Evolutionary conservation across 2,888 invertebrate genomes (phyloP).

Genomic region (Xylota segnis): DNA sequence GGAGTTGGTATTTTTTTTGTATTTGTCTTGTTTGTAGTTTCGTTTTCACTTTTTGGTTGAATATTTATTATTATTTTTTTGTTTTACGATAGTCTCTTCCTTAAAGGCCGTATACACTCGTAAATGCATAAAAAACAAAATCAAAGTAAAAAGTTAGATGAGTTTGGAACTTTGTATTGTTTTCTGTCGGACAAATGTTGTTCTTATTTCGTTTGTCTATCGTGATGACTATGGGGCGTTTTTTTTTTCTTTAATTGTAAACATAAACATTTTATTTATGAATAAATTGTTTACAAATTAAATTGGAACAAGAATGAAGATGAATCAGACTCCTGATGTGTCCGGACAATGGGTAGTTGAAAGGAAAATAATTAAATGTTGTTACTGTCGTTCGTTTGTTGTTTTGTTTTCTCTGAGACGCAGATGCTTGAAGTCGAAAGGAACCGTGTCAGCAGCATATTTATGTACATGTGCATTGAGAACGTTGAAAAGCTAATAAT

Average conservation of each 20-base stretch:
- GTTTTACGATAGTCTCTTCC: conserved; percentile 8
- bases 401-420: neutral
- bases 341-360: conserved; percentile 3
- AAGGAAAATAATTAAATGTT: conserved; percentile 9
- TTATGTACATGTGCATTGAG: no score
- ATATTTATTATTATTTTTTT: neutral
- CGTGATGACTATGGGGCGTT: neutral
- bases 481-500: no score
- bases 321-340: neutral
- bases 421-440: neutral
- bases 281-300: conserved; percentile 32
- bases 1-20: conserved; percentile 6
- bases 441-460: neutral
- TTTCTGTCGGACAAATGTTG: neutral
- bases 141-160: neutral
- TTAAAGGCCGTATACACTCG: neutral
- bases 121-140: neutral
- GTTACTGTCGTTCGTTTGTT: neutral
- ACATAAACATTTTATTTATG: conserved; percentile 32
- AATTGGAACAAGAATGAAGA: neutral
- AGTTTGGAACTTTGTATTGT: conserved; percentile 1
- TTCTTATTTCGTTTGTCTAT: conserved; percentile 2
- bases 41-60: neutral
- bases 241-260: conserved; percentile 2
- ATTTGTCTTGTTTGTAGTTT: conserved; percentile 19